Evolutionary conservation across 2,113 vertebrate species (phyloP).

Genomic region (Conger conger): DNA sequence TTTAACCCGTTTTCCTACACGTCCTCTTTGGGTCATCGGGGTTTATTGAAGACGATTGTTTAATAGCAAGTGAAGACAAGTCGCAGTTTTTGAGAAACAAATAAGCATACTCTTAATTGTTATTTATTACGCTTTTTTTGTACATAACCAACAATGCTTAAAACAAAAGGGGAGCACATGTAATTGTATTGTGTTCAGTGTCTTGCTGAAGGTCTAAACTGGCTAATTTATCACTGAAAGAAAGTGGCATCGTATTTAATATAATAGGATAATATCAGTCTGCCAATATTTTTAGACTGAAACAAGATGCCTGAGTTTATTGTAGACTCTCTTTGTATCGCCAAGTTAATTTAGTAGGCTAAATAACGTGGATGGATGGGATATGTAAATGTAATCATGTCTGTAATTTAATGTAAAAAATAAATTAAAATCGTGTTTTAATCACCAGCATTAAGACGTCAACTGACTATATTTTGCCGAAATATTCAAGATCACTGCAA

Average conservation of each 20-base stretch:
- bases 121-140: background rate
- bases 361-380: slow-evolving; percentile 5
- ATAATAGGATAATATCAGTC: background rate
- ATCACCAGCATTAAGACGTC: too few species aligned
- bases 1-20: background rate
- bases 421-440: slow-evolving; percentile 5
- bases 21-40: background rate
- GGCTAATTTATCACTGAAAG: background rate
- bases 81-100: background rate
- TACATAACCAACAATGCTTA: background rate
- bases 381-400: slow-evolving; percentile 9
- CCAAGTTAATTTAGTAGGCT: background rate
- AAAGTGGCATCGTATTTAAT: background rate
- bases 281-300: background rate
- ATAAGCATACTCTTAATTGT: background rate
- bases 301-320: background rate
- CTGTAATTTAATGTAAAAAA: slow-evolving; percentile 22
- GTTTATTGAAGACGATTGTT: background rate
- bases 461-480: too few species aligned
- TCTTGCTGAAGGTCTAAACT: background rate
- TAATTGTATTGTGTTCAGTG: slow-evolving; percentile 6
- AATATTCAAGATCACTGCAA: too few species aligned
- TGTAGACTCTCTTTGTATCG: background rate
- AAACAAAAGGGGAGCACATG: background rate
- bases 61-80: background rate